Evolutionary conservation across 2,797 vertebrate species (phyloP).

Genomic region (Hipposideros larvatus): DNA sequence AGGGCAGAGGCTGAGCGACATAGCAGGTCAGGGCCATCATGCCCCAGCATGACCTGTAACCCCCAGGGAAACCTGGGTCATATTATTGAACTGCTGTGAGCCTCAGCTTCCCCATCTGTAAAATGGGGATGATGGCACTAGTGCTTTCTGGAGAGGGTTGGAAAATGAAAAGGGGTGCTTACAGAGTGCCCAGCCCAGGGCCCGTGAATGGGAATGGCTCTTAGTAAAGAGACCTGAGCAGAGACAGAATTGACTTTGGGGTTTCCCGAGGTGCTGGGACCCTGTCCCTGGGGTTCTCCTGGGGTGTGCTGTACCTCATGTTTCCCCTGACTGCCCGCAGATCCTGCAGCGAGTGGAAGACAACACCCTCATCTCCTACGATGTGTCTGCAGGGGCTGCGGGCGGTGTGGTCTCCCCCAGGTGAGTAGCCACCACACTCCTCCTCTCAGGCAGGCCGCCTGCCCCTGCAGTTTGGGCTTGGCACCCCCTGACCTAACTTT

Average conservation of each 20-base stretch:
- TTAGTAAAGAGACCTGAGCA: not conserved
- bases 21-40: rapidly evolving
- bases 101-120: not conserved
- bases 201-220: not conserved
- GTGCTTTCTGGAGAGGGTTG: not conserved
- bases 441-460: not conserved
- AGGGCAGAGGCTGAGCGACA: not conserved
- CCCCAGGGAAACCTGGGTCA: not conserved
- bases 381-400: slow-evolving; percentile 95
- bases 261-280: not conserved
- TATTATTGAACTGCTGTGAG: not conserved
- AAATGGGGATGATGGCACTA: not conserved
- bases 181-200: not conserved
- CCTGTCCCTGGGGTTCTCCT: not conserved
- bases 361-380: slow-evolving; percentile 96
- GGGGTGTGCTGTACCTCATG: not conserved
- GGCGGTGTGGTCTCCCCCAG: slow-evolving; percentile 96
- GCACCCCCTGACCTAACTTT: not conserved
- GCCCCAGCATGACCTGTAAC: not conserved
- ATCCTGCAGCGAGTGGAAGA: slow-evolving; percentile 96
- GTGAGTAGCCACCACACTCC: slow-evolving; percentile 83
- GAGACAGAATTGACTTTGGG: not conserved
- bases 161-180: not conserved
- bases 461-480: not conserved
- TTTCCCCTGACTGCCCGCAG: slow-evolving; percentile 84